Evolutionary conservation across 2,888 invertebrate genomes (phyloP).

Genomic region (Hydrotaea diabolus): DNA sequence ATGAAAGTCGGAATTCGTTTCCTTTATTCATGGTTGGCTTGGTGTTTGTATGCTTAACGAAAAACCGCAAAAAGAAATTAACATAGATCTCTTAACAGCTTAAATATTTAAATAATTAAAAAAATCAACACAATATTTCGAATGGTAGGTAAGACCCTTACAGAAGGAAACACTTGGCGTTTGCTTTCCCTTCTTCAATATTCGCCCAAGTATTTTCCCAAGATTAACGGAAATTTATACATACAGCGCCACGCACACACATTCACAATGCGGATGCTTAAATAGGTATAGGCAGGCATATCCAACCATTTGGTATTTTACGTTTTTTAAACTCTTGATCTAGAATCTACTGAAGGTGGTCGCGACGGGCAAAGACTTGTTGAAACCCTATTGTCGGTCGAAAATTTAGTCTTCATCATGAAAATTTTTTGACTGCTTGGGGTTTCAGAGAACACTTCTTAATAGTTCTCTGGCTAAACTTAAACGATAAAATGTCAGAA

Average conservation of each 20-base stretch:
- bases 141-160: neutral
- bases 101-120: constrained; percentile 20
- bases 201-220: neutral
- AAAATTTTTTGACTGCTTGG: no score
- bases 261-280: no score
- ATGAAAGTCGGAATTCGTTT: neutral
- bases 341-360: no score
- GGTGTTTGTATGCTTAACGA: neutral
- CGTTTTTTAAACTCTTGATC: no score
- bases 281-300: neutral
- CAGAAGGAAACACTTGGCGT: neutral
- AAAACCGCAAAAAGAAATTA: constrained; percentile 17
- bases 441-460: no score
- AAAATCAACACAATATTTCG: constrained; percentile 5
- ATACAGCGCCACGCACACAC: no score
- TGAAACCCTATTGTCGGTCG: no score
- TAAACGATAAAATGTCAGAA: no score
- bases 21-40: neutral
- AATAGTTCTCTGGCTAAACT: no score
- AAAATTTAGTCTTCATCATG: no score
- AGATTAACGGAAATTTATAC: neutral
- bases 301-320: neutral
- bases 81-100: neutral
- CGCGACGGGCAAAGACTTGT: no score
- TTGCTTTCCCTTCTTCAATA: neutral